These are phyloP conservation scores for Etheostoma nigrum DNA, from an alignment of 2,797 vertebrate genomes.

Conservation along the genomic window DNA sequence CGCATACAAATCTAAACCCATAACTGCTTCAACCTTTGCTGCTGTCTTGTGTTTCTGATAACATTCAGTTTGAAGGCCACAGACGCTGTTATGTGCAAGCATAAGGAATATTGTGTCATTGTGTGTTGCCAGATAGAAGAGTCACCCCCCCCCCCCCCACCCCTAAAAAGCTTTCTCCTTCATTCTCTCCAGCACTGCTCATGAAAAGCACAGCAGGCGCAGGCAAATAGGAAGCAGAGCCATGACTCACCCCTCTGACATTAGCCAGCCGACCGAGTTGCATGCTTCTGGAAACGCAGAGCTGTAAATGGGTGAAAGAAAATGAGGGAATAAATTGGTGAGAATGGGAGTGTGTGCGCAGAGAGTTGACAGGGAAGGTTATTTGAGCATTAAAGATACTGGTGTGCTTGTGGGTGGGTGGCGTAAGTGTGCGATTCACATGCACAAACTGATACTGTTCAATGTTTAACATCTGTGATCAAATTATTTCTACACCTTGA, in stretches of 20 bases:
- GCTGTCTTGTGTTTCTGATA: slow-evolving; percentile 37
- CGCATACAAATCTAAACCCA: neutral
- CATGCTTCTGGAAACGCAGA: slow-evolving; percentile 53
- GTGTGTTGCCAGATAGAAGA: slow-evolving; percentile 61
- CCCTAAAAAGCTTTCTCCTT: slow-evolving; percentile 63
- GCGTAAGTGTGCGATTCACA: neutral
- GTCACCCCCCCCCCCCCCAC: slow-evolving; percentile 44
- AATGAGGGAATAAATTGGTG: slow-evolving; percentile 47
- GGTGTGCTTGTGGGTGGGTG: slow-evolving; percentile 1
- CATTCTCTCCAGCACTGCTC: slow-evolving; percentile 53
- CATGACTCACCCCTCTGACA: slow-evolving; percentile 77
- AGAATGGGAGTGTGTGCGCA: slow-evolving; percentile 25
- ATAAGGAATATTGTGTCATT: slow-evolving; percentile 37
- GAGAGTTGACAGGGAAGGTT: slow-evolving; percentile 42
- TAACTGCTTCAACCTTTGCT: slow-evolving; percentile 34
- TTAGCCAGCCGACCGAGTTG: slow-evolving; percentile 58
- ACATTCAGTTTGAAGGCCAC: slow-evolving; percentile 44
- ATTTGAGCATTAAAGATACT: slow-evolving; percentile 27
- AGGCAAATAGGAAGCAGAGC: slow-evolving; percentile 69
- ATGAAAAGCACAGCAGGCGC: slow-evolving; percentile 74
- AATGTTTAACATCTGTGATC: slow-evolving; percentile 8
- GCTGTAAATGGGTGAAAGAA: slow-evolving; percentile 57
- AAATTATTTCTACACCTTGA: neutral
- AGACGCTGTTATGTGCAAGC: slow-evolving; percentile 9
- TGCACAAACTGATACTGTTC: slow-evolving; percentile 6